Evolutionary conservation across 2,113 vertebrate genomes (phyloP).

Genomic region (Thunnus thynnus): DNA sequence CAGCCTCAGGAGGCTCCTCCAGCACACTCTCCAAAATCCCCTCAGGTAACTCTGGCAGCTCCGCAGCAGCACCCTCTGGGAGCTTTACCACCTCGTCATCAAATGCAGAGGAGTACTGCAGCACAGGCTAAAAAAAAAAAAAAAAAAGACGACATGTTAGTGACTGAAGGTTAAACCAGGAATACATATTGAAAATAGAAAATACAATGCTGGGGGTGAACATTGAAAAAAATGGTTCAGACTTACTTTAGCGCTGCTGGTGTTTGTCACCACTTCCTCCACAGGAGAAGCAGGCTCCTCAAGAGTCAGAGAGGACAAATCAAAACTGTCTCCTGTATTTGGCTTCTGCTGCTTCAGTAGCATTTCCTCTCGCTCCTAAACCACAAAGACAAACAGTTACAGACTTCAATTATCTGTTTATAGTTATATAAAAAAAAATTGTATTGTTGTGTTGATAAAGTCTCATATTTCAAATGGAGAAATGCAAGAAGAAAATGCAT

Average conservation of each 20-base stretch:
- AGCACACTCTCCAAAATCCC: constrained; percentile 74
- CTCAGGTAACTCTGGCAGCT: constrained; percentile 54
- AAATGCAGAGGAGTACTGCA: constrained; percentile 92
- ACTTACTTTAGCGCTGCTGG: constrained; percentile 76
- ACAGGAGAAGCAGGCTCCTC: constrained; percentile 75
- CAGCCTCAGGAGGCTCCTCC: constrained; percentile 69
- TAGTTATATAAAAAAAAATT: not conserved
- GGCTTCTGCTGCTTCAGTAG: constrained; percentile 77
- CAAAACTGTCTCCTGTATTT: constrained; percentile 53
- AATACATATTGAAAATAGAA: not conserved
- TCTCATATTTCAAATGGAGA: not conserved
- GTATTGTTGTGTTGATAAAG: not conserved
- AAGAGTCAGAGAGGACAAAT: constrained; percentile 87
- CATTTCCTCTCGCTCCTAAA: constrained; percentile 89
- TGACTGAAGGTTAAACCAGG: not conserved
- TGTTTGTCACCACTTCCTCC: constrained; percentile 78
- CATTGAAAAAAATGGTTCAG: not conserved
- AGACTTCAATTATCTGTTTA: not conserved
- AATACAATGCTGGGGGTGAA: no score
- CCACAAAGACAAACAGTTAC: not conserved
- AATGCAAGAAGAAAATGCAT: not conserved
- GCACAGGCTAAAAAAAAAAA: constrained; percentile 78
- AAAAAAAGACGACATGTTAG: not conserved
- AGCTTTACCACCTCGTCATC: constrained; percentile 89
- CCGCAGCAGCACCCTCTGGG: constrained; percentile 68